Percentiles rank a stretch among this genome's conserved stretches.
These are phyloP conservation scores for Ceyx erithaca DNA, from an alignment of 2,797 vertebrate genomes.

Conservation along the genomic window DNA sequence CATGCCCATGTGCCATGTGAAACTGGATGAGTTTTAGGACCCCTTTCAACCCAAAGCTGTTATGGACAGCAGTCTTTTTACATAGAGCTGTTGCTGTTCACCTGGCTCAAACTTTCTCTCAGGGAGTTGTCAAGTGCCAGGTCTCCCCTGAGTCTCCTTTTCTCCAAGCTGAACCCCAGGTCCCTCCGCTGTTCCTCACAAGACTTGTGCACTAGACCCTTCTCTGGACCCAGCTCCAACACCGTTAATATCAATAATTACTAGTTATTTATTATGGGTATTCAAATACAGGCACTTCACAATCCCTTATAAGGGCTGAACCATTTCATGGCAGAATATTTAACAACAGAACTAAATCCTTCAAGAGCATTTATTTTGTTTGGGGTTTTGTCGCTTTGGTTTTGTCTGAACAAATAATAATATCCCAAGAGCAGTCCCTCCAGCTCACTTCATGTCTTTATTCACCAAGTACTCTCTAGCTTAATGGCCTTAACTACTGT, in stretches of 20 bases:
- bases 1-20: neutral
- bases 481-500: neutral
- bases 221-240: too few relatives aligned
- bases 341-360: neutral
- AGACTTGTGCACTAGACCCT: too few relatives aligned
- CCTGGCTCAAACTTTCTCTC: too few relatives aligned
- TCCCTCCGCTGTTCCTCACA: too few relatives aligned
- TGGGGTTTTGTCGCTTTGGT: too few relatives aligned
- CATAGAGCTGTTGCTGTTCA: neutral
- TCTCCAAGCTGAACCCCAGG: too few relatives aligned
- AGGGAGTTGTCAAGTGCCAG: too few relatives aligned
- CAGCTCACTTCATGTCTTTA: neutral
- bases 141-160: too few relatives aligned
- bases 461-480: neutral
- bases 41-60: too few relatives aligned
- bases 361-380: neutral
- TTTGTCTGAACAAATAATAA: neutral
- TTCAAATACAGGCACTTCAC: neutral
- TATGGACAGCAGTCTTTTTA: neutral
- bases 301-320: neutral
- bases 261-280: neutral
- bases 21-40: too few relatives aligned
- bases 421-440: neutral
- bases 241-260: too few relatives aligned
- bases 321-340: neutral